Percentiles rank a stretch among this genome's conserved stretches.
Conservation (phyloP, 2,888 invertebrate genomes). For the Lepidochitona cinerea region DNA sequence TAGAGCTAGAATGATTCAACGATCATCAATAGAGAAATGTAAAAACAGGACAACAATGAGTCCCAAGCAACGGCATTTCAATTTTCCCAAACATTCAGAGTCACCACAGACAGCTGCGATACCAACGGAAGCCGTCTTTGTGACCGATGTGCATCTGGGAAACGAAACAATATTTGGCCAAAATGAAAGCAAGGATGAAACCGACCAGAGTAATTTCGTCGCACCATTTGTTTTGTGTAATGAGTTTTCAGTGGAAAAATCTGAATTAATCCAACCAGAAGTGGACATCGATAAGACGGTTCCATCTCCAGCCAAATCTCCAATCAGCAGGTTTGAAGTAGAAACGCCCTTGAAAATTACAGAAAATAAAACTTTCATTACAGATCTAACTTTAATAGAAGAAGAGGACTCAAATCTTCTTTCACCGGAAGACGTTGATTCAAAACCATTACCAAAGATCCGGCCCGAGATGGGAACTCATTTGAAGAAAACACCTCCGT, state of each 20-base stretch:
- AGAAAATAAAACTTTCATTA: background rate
- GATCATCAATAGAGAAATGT: too few species aligned
- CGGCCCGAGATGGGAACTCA: background rate
- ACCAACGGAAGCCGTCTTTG: background rate
- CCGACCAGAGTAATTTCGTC: background rate
- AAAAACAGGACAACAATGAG: too few species aligned
- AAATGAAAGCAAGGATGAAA: background rate
- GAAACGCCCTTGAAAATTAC: background rate
- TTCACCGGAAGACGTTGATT: background rate
- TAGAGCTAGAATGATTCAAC: too few species aligned
- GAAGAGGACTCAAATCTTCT: background rate
- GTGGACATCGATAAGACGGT: too few species aligned
- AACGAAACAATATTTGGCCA: too few species aligned
- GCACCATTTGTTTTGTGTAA: background rate
- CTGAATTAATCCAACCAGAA: too few species aligned
- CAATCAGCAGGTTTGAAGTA: background rate
- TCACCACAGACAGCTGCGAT: too few species aligned
- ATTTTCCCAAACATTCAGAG: too few species aligned
- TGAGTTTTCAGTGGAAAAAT: background rate
- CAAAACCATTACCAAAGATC: background rate
- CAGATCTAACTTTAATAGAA: background rate
- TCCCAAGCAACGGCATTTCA: too few species aligned
- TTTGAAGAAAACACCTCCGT: background rate
- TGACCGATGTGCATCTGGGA: background rate
- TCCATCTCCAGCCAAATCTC: too few species aligned